phyloP scores from a whole-genome alignment of 2,113 vertebrate genomes.

The Thomomys bottae region DNA sequence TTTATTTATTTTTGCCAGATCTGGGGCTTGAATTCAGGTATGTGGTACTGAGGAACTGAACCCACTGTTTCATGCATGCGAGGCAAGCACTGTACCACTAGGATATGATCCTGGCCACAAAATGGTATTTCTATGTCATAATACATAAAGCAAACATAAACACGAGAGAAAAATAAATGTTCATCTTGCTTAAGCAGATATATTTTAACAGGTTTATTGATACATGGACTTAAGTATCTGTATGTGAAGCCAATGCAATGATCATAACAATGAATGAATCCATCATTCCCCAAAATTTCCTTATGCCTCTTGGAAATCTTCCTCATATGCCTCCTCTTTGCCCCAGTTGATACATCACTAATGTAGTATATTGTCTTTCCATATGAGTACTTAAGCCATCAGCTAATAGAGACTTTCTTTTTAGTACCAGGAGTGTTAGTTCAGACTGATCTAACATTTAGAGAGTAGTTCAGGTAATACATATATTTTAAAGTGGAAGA shows the following conservation, averaged over 20 bases:
- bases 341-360: no score
- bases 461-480: background rate
- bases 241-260: background rate
- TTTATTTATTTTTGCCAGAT: no score
- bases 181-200: background rate
- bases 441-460: background rate
- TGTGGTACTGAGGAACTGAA: no score
- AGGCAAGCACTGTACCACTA: no score
- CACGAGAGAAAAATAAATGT: background rate
- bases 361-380: background rate
- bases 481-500: background rate
- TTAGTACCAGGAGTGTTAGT: background rate
- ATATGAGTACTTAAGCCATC: background rate
- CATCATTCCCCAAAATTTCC: background rate
- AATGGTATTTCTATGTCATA: background rate
- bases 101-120: no score
- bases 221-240: background rate
- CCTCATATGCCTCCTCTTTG: no score
- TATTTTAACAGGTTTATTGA: background rate
- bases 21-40: no score
- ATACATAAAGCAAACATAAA: background rate
- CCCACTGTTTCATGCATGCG: no score
- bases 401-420: background rate
- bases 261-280: background rate
- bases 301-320: background rate